Conservation (phyloP, 2,888 invertebrate genomes). For the Hemicrepidius hirtus region DNA sequence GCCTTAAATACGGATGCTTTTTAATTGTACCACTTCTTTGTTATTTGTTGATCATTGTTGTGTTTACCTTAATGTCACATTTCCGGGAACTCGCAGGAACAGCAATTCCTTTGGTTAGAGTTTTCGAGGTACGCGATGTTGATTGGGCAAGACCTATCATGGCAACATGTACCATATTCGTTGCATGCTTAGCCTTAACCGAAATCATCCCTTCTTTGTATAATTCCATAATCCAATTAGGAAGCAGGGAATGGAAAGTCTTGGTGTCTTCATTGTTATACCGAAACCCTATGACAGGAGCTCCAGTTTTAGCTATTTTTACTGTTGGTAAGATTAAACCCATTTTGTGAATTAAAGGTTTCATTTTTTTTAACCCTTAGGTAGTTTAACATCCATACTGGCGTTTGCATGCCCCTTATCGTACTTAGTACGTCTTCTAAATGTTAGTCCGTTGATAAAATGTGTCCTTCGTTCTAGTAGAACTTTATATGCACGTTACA, state of each 20-base stretch:
- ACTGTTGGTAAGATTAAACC: constrained; percentile 73
- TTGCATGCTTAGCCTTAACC: constrained; percentile 77
- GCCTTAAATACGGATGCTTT: constrained; percentile 65
- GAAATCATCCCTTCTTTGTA: constrained; percentile 77
- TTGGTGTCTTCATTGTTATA: constrained; percentile 78
- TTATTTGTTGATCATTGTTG: constrained; percentile 66
- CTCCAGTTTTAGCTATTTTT: constrained; percentile 79
- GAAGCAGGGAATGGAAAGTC: constrained; percentile 79
- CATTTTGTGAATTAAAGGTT: not conserved
- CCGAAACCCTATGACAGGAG: constrained; percentile 77
- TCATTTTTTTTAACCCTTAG: constrained; percentile 66
- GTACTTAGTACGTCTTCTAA: constrained; percentile 77
- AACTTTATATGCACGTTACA: constrained; percentile 74
- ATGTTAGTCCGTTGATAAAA: constrained; percentile 74
- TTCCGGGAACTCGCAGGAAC: constrained; percentile 75
- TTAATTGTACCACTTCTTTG: constrained; percentile 68
- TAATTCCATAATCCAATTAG: constrained; percentile 74
- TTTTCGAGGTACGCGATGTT: constrained; percentile 76
- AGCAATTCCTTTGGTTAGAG: constrained; percentile 76
- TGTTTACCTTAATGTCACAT: constrained; percentile 71
- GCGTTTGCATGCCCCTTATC: constrained; percentile 79
- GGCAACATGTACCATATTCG: constrained; percentile 77
- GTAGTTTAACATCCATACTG: constrained; percentile 77
- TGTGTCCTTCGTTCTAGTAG: constrained; percentile 65
- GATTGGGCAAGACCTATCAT: constrained; percentile 78